These are phyloP conservation scores for Scaptomyza caliginosa DNA, from an alignment of 2,888 invertebrate genomes.

Conservation along the genomic window DNA sequence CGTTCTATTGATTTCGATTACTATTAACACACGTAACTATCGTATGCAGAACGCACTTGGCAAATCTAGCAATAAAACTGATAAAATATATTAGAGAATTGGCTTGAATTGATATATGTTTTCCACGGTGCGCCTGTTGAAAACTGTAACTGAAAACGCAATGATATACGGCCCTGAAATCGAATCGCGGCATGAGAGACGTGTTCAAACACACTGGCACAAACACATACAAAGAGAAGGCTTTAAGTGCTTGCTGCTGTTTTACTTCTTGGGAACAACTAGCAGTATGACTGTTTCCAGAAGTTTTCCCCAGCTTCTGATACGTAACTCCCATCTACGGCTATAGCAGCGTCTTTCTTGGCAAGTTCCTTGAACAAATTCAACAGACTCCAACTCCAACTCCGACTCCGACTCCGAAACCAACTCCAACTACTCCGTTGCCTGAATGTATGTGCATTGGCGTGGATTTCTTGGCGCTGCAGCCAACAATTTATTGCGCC, in stretches of 20 bases:
- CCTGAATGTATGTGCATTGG: slow-evolving; percentile 44
- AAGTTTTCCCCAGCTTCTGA: background rate
- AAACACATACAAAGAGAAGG: slow-evolving; percentile 50
- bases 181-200: slow-evolving; percentile 57
- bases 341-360: slow-evolving; percentile 28
- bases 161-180: slow-evolving; percentile 80
- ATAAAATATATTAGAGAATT: background rate
- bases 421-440: background rate
- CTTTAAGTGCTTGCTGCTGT: slow-evolving; percentile 65
- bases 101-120: background rate
- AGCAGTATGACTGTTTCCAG: background rate
- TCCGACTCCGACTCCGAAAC: background rate
- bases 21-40: background rate
- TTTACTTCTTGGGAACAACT: slow-evolving; percentile 23
- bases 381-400: slow-evolving; percentile 51
- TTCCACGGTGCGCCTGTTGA: slow-evolving; percentile 18
- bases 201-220: slow-evolving; percentile 13
- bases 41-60: background rate
- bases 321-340: background rate
- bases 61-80: background rate
- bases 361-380: slow-evolving; percentile 58
- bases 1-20: background rate
- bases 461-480: slow-evolving; percentile 64
- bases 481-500: slow-evolving; percentile 67
- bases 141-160: slow-evolving; percentile 70